Conservation (phyloP, 1,140 invertebrate species). For the Drosophila ohnishii region DNA sequence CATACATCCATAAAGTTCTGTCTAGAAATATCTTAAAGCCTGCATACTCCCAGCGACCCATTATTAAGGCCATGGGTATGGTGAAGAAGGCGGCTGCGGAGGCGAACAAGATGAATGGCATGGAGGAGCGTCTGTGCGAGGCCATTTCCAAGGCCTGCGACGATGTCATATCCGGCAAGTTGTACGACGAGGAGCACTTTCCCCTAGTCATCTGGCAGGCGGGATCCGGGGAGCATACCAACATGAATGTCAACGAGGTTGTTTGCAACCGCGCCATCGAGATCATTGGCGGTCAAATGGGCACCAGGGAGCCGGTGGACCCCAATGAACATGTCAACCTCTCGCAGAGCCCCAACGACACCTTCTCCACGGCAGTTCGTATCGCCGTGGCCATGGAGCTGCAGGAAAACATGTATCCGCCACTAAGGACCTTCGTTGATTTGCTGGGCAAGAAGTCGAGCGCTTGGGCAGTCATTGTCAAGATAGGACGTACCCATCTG, state of each 20-base stretch:
- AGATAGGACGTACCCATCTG: conserved; percentile 93
- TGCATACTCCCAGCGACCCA: conserved; percentile 86
- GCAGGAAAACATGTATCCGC: conserved; percentile 92
- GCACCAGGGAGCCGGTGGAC: conserved; percentile 97
- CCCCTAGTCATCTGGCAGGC: conserved; percentile 99
- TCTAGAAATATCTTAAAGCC: not conserved
- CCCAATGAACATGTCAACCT: conserved; percentile 99
- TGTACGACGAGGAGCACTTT: conserved; percentile 96
- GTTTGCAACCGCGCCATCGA: conserved; percentile 97
- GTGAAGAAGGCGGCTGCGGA: conserved; percentile 98
- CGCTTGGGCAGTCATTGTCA: conserved; percentile 95
- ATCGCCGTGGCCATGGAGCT: conserved; percentile 97
- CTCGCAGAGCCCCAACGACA: conserved; percentile 99
- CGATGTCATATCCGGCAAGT: conserved; percentile 96
- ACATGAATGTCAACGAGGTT: conserved; percentile 99
- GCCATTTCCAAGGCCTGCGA: conserved; percentile 96
- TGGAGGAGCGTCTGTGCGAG: conserved; percentile 93
- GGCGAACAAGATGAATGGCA: conserved; percentile 95
- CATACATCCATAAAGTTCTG: not conserved
- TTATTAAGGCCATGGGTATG: conserved; percentile 97
- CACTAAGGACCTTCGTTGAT: conserved; percentile 88
- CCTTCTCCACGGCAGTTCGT: conserved; percentile 99
- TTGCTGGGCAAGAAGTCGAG: conserved; percentile 90
- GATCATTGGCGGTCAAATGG: conserved; percentile 94
- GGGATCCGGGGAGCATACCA: conserved; percentile 98